Conservation (phyloP, 2,113 vertebrate species). For the Pelecanoides urinatrix region DNA sequence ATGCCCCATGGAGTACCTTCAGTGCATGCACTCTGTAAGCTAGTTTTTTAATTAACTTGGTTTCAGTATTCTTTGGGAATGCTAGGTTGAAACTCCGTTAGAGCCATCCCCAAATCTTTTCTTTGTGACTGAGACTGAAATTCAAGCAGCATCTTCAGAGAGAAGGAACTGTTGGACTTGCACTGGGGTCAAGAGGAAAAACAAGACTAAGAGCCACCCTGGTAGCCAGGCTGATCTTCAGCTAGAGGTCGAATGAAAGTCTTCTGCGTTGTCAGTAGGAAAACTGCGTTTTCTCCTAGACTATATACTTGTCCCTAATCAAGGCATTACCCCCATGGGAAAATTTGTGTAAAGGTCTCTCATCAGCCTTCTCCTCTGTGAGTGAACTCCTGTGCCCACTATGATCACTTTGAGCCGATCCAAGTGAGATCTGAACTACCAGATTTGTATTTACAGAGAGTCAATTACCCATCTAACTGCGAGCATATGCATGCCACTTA, state of each 20-base stretch:
- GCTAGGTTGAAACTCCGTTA: not conserved
- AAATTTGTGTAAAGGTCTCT: not conserved
- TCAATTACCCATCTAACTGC: constrained; percentile 12
- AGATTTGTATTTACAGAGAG: constrained; percentile 34
- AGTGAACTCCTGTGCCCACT: not conserved
- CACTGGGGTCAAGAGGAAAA: not conserved
- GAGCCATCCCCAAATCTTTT: not conserved
- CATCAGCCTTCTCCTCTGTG: not conserved
- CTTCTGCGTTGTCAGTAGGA: not conserved
- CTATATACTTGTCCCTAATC: not conserved
- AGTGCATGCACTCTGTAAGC: not conserved
- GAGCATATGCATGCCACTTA: not conserved
- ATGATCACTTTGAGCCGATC: not conserved
- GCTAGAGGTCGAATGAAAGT: not conserved
- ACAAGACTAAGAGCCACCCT: not conserved
- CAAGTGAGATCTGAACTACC: not conserved
- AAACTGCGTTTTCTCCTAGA: not conserved
- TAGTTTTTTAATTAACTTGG: not conserved
- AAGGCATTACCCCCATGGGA: not conserved
- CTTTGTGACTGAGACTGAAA: not conserved
- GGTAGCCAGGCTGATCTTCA: not conserved
- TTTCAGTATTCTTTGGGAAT: not conserved
- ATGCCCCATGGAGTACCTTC: not conserved
- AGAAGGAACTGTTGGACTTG: not conserved
- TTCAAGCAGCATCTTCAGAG: not conserved